Evolutionary conservation across 2,888 invertebrate species (phyloP).

Genomic region (Drosophila meridionalis): DNA sequence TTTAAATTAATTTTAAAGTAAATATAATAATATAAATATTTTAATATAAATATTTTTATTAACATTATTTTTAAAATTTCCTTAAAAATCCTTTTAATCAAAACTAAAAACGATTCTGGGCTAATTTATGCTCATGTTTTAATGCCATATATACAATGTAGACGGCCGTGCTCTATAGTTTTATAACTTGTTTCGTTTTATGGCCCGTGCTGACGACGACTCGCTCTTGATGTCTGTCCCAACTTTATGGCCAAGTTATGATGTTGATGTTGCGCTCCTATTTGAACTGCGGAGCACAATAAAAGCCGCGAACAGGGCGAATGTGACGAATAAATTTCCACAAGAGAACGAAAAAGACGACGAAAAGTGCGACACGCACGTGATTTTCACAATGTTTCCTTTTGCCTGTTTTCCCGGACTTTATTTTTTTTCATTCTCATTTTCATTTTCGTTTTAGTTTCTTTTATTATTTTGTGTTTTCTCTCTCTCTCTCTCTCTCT

Average conservation of each 20-base stretch:
- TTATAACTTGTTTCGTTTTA: slow-evolving; percentile 36
- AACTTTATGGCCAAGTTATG: slow-evolving; percentile 54
- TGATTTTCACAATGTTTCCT: slow-evolving; percentile 70
- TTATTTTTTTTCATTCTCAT: slow-evolving; percentile 36
- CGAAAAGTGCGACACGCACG: slow-evolving; percentile 68
- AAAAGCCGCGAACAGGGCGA: slow-evolving; percentile 49
- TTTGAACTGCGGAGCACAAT: slow-evolving; percentile 34
- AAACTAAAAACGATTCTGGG: neutral
- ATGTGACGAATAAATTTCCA: slow-evolving; percentile 69
- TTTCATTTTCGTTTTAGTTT: slow-evolving; percentile 16
- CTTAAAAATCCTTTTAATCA: neutral
- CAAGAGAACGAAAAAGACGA: slow-evolving; percentile 47
- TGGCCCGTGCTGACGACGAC: slow-evolving; percentile 22
- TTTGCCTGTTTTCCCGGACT: slow-evolving; percentile 3
- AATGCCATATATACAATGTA: neutral
- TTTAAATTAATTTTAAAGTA: too few species aligned
- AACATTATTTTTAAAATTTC: neutral
- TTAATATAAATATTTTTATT: neutral
- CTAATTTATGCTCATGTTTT: neutral
- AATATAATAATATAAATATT: too few species aligned
- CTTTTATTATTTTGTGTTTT: slow-evolving; percentile 4
- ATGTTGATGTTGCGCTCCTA: slow-evolving; percentile 19
- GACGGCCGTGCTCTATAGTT: neutral
- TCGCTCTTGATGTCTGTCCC: slow-evolving; percentile 25
- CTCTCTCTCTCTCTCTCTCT: neutral